Base-by-base conservation (phyloP, 2,113 vertebrate genomes). In the Condylura cristata region DNA sequence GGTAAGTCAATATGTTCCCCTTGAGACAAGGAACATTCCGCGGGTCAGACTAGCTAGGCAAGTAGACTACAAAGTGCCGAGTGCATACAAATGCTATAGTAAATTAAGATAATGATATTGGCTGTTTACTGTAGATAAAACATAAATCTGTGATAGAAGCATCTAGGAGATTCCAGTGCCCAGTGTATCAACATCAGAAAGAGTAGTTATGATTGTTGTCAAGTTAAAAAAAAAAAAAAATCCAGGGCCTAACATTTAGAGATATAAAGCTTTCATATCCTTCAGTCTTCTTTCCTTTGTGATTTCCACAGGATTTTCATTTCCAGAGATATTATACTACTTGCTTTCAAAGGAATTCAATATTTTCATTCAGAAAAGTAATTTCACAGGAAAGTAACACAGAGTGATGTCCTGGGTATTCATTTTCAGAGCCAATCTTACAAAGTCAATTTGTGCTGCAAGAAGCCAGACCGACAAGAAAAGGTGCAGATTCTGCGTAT, bases 311-410 rank as follows among this genome's bases (percentile, higher is more conserved):
- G 93, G 96, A 98, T 98, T 98, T 98, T 98, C 96, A 98, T 98
- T 98, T 98, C 96, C 97, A 98, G 96, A 97, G 96, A 98, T 97
- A 97, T 95, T 98, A 98, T 96, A 97, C 97, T 97, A 96, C 97
- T 98, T 97, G 89, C 96, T 98, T 98, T 98, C 98, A 98, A 98
- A 98, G 95, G 95, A 98, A 98, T 98, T 98, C 98, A 98, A 95
- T 98, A 98, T 98, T 97, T 98, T 97, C 97, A 97, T 98, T 98
- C 98, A 98, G 97, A 95, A 97, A 98, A 98, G 98, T 98, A 98
- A 98, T 98, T 98, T 98, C 98, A 98, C 97, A 98, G 97, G 95
- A 97, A 98, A 98, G 97, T 95, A 98, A 97, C 97, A 98, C 93
- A 97, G 94, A 98, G 96, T 93, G 96, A 96, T 94, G 97, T 98